A percentile compares a stretch with the other conserved stretches of the same genome.
Conservation (phyloP, 2,888 invertebrate genomes). For the Periphyllus acericola region DNA sequence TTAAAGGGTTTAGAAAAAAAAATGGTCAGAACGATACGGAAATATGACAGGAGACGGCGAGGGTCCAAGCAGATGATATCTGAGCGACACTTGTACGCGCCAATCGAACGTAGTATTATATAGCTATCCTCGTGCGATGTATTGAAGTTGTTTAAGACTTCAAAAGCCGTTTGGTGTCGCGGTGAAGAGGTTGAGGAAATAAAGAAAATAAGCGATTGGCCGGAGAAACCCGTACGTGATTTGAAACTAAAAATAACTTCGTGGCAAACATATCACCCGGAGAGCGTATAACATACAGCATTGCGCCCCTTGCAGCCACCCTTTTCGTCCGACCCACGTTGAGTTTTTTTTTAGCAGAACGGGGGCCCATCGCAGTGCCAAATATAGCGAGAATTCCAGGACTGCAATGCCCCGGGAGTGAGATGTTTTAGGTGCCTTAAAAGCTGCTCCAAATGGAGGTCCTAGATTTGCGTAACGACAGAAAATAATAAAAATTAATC, state of each 20-base stretch:
- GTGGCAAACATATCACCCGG: neutral
- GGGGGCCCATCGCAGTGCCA: no score
- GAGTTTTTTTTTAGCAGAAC: conserved; percentile 1
- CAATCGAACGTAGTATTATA: neutral
- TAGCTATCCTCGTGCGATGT: neutral
- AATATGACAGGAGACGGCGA: neutral
- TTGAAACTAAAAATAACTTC: conserved; percentile 2
- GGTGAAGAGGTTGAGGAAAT: conserved; percentile 2
- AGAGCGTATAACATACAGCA: no score
- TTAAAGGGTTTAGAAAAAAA: no score
- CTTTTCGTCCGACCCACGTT: neutral
- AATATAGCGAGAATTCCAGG: no score
- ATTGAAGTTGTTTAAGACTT: conserved; percentile 15
- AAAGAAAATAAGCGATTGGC: conserved; percentile 25
- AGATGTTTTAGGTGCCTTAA: no score
- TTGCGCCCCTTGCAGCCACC: no score
- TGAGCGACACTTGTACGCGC: neutral
- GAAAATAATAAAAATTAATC: no score
- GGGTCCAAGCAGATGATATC: neutral
- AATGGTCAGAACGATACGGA: neutral
- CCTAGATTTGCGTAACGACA: no score
- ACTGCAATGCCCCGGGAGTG: no score
- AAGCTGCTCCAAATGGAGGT: no score
- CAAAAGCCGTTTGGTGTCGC: conserved; percentile 38
- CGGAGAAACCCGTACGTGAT: conserved; percentile 32